phyloP scores from a whole-genome alignment of 2,113 vertebrate species.

The Antechinus flavipes region DNA sequence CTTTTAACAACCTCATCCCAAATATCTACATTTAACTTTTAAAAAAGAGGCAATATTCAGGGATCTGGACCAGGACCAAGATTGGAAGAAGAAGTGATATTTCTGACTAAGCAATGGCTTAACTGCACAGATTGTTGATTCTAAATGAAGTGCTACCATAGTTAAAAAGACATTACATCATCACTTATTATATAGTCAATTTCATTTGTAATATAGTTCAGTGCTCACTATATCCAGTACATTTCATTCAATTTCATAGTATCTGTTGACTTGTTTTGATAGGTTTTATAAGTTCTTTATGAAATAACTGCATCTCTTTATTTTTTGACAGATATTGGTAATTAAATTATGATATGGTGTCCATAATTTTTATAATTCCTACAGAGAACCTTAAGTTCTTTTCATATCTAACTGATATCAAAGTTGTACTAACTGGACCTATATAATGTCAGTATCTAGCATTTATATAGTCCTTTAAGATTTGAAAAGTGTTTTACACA shows the following conservation, averaged over 20 bases:
- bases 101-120: not conserved
- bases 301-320: not conserved
- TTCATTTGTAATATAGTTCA: not conserved
- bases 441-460: not conserved
- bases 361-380: not conserved
- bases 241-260: not conserved
- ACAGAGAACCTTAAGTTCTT: not conserved
- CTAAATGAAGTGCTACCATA: not conserved
- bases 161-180: not conserved
- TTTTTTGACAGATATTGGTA: not conserved
- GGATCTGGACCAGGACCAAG: not conserved
- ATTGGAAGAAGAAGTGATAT: not conserved
- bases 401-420: not conserved
- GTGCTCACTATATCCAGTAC: not conserved
- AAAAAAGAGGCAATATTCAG: not conserved
- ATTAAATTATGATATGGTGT: not conserved
- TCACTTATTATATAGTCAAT: not conserved
- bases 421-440: not conserved
- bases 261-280: not conserved
- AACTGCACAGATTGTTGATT: not conserved
- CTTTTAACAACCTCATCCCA: not conserved
- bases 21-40: not conserved
- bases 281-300: not conserved
- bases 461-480: not conserved
- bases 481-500: not conserved